Conservation (phyloP, 1,140 invertebrate genomes). For the Rhizoglyphus robini region DNA sequence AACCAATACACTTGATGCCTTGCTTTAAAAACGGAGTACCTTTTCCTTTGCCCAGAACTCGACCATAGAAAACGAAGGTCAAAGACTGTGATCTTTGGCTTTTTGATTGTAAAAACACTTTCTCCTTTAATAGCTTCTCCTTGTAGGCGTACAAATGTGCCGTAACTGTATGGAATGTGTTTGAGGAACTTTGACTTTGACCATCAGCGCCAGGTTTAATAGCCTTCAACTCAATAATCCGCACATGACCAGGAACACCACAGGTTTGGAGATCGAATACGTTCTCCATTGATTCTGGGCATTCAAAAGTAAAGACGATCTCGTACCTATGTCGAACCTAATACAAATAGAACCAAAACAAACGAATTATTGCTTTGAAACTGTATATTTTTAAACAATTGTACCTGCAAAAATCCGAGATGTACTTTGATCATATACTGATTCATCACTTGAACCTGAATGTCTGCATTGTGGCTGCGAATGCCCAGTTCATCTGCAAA, state of each 20-base stretch:
- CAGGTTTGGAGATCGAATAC: background rate
- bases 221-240: background rate
- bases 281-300: background rate
- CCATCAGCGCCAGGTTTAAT: too few species aligned
- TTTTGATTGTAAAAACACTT: background rate
- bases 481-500: conserved; percentile 1
- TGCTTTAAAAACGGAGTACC: conserved; percentile 6
- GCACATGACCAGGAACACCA: background rate
- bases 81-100: background rate
- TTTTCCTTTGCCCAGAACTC: conserved; percentile 21
- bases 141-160: conserved; percentile 20
- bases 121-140: conserved; percentile 18
- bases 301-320: conserved; percentile 5
- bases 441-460: background rate
- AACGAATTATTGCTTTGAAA: background rate
- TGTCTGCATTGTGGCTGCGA: conserved; percentile 8
- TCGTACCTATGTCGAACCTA: conserved; percentile 13
- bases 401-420: conserved; percentile 18
- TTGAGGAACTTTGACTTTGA: background rate
- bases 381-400: background rate
- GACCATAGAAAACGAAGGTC: conserved; percentile 14
- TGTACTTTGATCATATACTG: background rate
- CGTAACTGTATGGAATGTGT: background rate
- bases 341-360: background rate
- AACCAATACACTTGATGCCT: conserved; percentile 2